phyloP scores from a whole-genome alignment of 1,140 invertebrate genomes.

The Dysdera silvatica region DNA sequence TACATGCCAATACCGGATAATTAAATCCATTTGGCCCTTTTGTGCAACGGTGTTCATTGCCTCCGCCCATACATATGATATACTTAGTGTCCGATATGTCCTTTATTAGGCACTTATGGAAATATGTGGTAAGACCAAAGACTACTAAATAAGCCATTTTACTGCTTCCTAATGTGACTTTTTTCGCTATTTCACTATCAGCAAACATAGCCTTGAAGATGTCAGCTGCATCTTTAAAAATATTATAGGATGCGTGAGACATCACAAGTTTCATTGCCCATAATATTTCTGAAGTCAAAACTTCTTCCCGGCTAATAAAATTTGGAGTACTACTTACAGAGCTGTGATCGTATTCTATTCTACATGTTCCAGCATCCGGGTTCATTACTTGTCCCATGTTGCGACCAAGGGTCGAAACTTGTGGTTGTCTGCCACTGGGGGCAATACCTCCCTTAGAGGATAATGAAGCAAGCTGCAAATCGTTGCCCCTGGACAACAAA shows the following conservation, averaged over 20 bases:
- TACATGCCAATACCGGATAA: slow-evolving; percentile 4
- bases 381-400: too few relatives aligned
- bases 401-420: too few relatives aligned
- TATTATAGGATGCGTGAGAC: not conserved
- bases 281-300: not conserved
- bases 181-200: not conserved
- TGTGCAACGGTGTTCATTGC: slow-evolving; percentile 1
- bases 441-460: too few relatives aligned
- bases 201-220: not conserved
- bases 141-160: not conserved
- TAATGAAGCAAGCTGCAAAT: too few relatives aligned
- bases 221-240: not conserved
- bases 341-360: too few relatives aligned
- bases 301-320: not conserved
- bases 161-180: not conserved
- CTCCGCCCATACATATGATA: slow-evolving; percentile 9
- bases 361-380: too few relatives aligned
- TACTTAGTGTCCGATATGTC: not conserved
- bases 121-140: too few relatives aligned
- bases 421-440: too few relatives aligned
- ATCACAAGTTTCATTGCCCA: not conserved
- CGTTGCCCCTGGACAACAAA: too few relatives aligned
- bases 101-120: not conserved
- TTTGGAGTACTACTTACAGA: too few relatives aligned
- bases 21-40: slow-evolving; percentile 9